Evolutionary conservation across 2,797 vertebrate species (phyloP), one percentile per base, ranked within the genome.

Genomic region (Craterocephalus amniculus): DNA sequence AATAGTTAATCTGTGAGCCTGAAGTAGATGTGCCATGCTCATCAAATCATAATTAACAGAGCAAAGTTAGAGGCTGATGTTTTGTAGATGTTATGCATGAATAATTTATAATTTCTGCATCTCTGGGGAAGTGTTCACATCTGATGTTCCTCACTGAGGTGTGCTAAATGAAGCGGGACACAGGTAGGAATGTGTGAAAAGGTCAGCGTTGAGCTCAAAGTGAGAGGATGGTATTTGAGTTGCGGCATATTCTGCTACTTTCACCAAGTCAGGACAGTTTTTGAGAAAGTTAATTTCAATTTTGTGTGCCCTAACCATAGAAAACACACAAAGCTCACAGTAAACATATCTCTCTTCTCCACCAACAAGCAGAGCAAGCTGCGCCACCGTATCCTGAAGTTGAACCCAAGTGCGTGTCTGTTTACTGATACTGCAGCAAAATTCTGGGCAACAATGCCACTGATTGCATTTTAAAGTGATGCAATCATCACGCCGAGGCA

Each of bases 31-130:
- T 83, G 83, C 79, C 76, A 83, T 58, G 72, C 81, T 90, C 89
- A 92, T 92, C 84, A 90, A 90, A 89, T 87, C 75, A 83, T 91
- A 92, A 92, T 91, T 88, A 89, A 82, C 70, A 70, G 81, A 83
- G 80, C 78, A 76, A 91, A 92, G 79, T 88, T 81, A 74, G 72
- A 76, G 83, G 71, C 81, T 85, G 90, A 80, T 87, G 89, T 91
- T 89, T 87, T 68, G 73, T 81, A 83, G 86, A 90, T 71, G 76
- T 87, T 85, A 58, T 58, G 52, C 49, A 91, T 91, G 78, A 92
- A 91, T 93, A 84, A 91, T 91, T 82, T 67, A 93, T 87, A 24
- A 64, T 75, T 72, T 63, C 74, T 56, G 65, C 74, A 34, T 89
- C 85, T 86, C 73, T 0, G 62, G 79, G 84, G 79, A 80, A 66